Conservation (phyloP, 2,113 vertebrate genomes). For the Serinus canaria region DNA sequence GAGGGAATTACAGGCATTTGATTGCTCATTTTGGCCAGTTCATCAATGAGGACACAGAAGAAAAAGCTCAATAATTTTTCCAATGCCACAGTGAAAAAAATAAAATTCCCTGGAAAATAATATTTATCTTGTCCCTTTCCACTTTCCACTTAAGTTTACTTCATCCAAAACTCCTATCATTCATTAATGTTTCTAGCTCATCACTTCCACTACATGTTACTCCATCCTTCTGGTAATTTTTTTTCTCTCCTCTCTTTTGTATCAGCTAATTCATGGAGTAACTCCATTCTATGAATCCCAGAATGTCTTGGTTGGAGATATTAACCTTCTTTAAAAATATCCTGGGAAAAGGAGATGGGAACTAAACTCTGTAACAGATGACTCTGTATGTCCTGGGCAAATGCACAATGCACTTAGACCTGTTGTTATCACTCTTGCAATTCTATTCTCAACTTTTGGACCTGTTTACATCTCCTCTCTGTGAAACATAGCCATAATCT, state of each 20-base stretch:
- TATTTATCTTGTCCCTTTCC: neutral
- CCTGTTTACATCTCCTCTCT: neutral
- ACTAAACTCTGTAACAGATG: neutral
- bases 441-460: neutral
- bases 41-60: neutral
- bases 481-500: neutral
- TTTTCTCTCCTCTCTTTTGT: neutral
- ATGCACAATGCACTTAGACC: neutral
- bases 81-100: neutral
- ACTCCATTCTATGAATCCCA: neutral
- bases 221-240: neutral
- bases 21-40: neutral
- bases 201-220: neutral
- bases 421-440: neutral
- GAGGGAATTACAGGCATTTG: neutral
- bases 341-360: neutral
- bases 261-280: neutral
- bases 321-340: neutral
- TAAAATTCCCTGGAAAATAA: neutral
- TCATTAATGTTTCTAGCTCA: neutral
- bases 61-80: neutral
- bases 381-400: neutral
- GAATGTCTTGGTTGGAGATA: neutral
- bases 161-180: neutral
- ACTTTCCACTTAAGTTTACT: neutral